Evolutionary conservation across 2,797 vertebrate genomes (phyloP).

Genomic region (Notamacropus eugenii): DNA sequence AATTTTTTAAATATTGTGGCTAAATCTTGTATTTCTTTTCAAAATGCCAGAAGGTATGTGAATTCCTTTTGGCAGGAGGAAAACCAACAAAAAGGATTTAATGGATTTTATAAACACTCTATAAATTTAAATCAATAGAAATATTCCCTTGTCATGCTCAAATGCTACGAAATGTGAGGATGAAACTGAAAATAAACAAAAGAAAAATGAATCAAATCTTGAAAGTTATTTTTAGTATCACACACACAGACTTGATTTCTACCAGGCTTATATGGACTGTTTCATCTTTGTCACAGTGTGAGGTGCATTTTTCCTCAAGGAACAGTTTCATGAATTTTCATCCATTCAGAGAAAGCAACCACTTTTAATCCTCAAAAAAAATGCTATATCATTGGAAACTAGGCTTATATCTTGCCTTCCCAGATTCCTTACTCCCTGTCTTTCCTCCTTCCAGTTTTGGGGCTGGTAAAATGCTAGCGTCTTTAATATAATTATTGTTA

Average conservation of each 20-base stretch:
- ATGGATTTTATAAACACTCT: constrained; percentile 35
- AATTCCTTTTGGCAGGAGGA: neutral
- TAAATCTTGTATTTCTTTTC: neutral
- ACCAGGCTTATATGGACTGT: neutral
- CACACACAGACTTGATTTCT: neutral
- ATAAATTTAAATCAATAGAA: constrained; percentile 5
- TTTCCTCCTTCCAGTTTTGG: neutral
- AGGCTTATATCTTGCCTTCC: neutral
- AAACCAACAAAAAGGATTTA: constrained; percentile 23
- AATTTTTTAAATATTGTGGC: neutral
- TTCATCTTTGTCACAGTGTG: neutral
- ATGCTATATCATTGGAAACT: constrained; percentile 5
- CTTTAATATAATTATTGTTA: neutral
- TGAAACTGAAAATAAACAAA: neutral
- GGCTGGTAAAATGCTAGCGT: neutral
- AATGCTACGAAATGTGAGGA: neutral
- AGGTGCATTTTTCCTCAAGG: neutral
- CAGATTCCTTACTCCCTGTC: neutral
- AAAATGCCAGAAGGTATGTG: constrained; percentile 6
- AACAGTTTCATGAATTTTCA: neutral
- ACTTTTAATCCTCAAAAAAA: constrained; percentile 34
- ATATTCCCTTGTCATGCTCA: constrained; percentile 4
- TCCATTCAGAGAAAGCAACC: neutral
- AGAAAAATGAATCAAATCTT: neutral
- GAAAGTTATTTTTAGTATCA: neutral